A percentile compares a stretch with the other conserved stretches of the same genome.
phyloP scores from a whole-genome alignment of 2,113 vertebrate genomes.

The Camelus bactrianus region DNA sequence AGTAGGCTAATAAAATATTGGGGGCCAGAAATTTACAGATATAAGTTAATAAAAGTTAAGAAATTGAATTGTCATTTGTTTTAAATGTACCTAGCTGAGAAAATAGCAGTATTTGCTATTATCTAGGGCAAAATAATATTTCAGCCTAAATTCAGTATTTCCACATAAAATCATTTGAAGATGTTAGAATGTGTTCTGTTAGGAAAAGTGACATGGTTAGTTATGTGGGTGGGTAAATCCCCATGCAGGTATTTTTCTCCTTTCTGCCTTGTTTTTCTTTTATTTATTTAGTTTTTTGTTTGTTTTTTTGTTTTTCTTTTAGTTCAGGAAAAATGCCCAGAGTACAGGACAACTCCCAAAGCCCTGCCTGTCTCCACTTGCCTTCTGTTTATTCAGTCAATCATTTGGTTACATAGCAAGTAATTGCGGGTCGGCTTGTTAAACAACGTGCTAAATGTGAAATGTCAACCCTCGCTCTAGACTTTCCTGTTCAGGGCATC shows the following conservation, averaged over 20 bases:
- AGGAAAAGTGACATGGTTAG: neutral
- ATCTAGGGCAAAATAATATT: neutral
- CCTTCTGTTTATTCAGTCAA: neutral
- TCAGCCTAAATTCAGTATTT: neutral
- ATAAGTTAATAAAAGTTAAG: neutral
- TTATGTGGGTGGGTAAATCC: neutral
- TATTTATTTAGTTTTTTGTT: neutral
- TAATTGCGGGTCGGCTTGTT: constrained; percentile 84
- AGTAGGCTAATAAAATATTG: neutral
- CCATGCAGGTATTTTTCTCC: neutral
- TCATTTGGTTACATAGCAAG: neutral
- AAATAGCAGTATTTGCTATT: neutral
- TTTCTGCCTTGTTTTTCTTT: neutral
- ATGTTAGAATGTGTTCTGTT: neutral
- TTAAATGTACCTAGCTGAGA: neutral
- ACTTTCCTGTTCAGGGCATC: constrained; percentile 77
- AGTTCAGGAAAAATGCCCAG: neutral
- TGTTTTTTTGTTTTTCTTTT: neutral
- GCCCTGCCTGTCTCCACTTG: neutral
- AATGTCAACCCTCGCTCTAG: constrained; percentile 89
- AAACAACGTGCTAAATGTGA: constrained; percentile 88
- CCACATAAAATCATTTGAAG: neutral
- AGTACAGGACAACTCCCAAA: neutral
- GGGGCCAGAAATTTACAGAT: neutral
- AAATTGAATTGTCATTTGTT: constrained; percentile 19